Conservation (phyloP, 2,888 invertebrate genomes). For the Polylopha cassiicola region DNA sequence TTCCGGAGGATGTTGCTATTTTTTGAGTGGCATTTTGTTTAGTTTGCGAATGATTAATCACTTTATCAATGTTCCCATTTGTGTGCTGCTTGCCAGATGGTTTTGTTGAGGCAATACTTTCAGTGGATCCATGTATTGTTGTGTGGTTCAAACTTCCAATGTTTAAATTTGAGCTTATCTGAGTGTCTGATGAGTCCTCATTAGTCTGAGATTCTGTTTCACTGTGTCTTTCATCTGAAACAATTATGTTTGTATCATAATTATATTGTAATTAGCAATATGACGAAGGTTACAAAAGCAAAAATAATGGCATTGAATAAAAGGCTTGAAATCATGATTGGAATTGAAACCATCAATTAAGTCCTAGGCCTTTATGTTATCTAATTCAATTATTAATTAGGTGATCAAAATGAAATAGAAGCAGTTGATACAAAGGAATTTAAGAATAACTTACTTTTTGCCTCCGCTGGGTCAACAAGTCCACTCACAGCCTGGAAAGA, state of each 20-base stretch:
- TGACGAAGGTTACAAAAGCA: no score
- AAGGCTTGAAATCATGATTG: no score
- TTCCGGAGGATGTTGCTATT: conserved; percentile 57
- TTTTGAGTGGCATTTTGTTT: conserved; percentile 64
- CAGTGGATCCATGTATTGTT: conserved; percentile 70
- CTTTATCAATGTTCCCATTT: conserved; percentile 65
- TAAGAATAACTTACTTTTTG: conserved; percentile 82
- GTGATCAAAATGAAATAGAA: no score
- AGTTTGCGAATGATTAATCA: conserved; percentile 50
- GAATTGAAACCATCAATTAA: no score
- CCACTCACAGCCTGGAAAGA: conserved; percentile 86
- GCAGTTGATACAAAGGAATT: no score
- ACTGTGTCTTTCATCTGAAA: conserved; percentile 87
- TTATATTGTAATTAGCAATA: conserved; percentile 2
- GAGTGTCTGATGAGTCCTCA: conserved; percentile 84
- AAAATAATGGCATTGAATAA: no score
- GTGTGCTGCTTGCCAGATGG: conserved; percentile 72
- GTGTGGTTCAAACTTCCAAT: conserved; percentile 67
- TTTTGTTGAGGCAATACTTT: conserved; percentile 69
- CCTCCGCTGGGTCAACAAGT: conserved; percentile 84
- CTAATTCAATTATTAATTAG: no score
- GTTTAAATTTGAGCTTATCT: conserved; percentile 72
- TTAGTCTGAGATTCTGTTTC: conserved; percentile 92
- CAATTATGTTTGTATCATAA: conserved; percentile 20
- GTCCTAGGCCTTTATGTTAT: no score